These are phyloP conservation scores for Lycia hirtaria DNA, from an alignment of 2,888 invertebrate species.

Conservation along the genomic window DNA sequence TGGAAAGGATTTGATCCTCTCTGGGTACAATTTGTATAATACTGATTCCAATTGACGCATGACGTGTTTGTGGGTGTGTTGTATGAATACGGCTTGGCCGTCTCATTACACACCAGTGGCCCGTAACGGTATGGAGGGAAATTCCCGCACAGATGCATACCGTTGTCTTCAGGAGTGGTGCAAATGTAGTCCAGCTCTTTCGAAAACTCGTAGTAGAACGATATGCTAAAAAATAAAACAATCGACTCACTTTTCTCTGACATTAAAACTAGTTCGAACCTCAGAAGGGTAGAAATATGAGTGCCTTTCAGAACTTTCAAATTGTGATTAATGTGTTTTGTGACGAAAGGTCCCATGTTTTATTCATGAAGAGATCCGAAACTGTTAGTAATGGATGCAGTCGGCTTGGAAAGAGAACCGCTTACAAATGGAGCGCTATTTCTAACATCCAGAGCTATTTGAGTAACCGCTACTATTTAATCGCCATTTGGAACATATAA, in stretches of 20 bases:
- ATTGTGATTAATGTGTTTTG: slow-evolving; percentile 39
- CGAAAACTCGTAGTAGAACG: slow-evolving; percentile 94
- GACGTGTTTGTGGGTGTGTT: slow-evolving; percentile 89
- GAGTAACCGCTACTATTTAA: slow-evolving; percentile 24
- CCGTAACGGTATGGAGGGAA: slow-evolving; percentile 93
- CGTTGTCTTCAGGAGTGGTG: slow-evolving; percentile 95
- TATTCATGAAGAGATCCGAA: slow-evolving; percentile 38
- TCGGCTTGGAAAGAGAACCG: slow-evolving; percentile 30
- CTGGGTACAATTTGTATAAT: slow-evolving; percentile 97
- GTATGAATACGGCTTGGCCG: slow-evolving; percentile 85
- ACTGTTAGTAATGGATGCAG: slow-evolving; percentile 33
- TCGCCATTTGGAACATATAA: slow-evolving; percentile 31
- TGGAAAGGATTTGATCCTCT: slow-evolving; percentile 98
- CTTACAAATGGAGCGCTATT: slow-evolving; percentile 34
- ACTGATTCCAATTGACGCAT: slow-evolving; percentile 99
- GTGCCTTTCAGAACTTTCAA: slow-evolving; percentile 31
- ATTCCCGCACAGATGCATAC: slow-evolving; percentile 96
- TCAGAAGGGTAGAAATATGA: slow-evolving; percentile 22
- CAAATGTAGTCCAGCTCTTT: slow-evolving; percentile 99
- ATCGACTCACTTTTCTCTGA: slow-evolving; percentile 11
- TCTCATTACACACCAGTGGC: slow-evolving; percentile 90
- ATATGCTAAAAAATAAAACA: slow-evolving; percentile 81
- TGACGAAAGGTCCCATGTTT: slow-evolving; percentile 36
- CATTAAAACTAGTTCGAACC: slow-evolving; percentile 11
- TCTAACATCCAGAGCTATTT: slow-evolving; percentile 34